phyloP scores from a whole-genome alignment of 1,140 invertebrate genomes.

The Drosophila miranda region DNA sequence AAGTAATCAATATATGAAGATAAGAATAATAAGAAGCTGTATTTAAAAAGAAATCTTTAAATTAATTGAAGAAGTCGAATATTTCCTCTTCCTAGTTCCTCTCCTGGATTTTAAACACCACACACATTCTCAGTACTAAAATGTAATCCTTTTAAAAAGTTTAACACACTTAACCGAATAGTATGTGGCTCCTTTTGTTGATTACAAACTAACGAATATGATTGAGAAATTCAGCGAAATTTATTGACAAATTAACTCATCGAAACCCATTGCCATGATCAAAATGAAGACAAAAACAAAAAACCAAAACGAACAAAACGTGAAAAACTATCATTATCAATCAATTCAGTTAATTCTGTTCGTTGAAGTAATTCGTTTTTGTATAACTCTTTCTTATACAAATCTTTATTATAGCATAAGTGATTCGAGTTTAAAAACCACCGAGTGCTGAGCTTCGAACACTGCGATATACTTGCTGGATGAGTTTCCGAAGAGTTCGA shows the following conservation, averaged over 20 bases:
- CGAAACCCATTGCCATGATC: not conserved
- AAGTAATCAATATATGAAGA: too few relatives aligned
- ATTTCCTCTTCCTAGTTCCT: not conserved
- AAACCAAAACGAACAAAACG: constrained; percentile 8
- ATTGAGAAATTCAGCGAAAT: constrained; percentile 3
- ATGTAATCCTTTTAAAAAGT: not conserved
- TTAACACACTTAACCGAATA: constrained; percentile 17
- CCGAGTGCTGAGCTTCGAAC: constrained; percentile 73
- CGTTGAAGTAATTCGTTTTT: constrained; percentile 69
- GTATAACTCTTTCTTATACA: constrained; percentile 69
- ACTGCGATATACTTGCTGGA: constrained; percentile 54
- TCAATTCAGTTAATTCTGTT: constrained; percentile 36
- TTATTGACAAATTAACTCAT: constrained; percentile 24
- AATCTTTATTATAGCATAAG: constrained; percentile 77
- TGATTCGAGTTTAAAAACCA: constrained; percentile 79
- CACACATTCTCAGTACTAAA: not conserved
- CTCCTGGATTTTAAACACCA: not conserved
- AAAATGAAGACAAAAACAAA: not conserved
- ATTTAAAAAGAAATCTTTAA: too few relatives aligned
- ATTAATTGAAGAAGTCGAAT: not conserved
- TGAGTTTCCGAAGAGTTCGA: constrained; percentile 51
- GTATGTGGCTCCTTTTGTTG: constrained; percentile 72
- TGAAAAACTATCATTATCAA: constrained; percentile 28
- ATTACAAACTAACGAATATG: constrained; percentile 70
- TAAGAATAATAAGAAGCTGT: too few relatives aligned